These are phyloP conservation scores for Sycophaga agraensis DNA, from an alignment of 1,140 invertebrate genomes.

Conservation along the genomic window DNA sequence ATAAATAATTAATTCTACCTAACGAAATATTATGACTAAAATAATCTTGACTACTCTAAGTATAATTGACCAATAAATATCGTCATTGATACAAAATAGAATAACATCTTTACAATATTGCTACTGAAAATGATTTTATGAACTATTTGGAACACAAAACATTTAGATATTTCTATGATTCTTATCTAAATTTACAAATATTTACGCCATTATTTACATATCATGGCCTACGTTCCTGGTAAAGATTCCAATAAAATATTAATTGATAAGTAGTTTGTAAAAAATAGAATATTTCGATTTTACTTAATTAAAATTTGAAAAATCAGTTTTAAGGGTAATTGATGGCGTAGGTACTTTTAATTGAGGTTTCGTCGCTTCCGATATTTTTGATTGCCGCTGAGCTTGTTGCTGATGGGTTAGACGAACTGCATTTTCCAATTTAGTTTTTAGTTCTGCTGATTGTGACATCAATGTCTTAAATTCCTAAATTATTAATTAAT, in stretches of 20 bases:
- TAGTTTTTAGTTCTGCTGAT: conserved; percentile 73
- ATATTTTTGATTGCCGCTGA: conserved; percentile 49
- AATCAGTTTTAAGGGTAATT: conserved; percentile 94
- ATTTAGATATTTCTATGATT: background rate
- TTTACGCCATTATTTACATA: too few relatives aligned
- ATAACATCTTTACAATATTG: conserved; percentile 13
- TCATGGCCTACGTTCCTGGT: conserved; percentile 8
- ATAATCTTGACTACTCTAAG: background rate
- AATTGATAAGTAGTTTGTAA: background rate
- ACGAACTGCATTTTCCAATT: conserved; percentile 83
- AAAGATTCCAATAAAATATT: background rate
- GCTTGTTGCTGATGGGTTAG: conserved; percentile 66
- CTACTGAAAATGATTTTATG: conserved; percentile 12
- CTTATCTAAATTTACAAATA: conserved; percentile 21
- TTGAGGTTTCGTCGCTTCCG: conserved; percentile 59
- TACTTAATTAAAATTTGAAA: conserved; percentile 83
- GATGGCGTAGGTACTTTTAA: conserved; percentile 65
- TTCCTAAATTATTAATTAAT: conserved; percentile 62
- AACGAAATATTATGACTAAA: conserved; percentile 5
- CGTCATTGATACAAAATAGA: background rate
- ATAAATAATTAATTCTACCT: conserved; percentile 1
- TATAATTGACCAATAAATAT: conserved; percentile 16
- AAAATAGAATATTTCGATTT: conserved; percentile 3
- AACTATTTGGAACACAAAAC: background rate
- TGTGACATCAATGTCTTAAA: conserved; percentile 88